Conservation (phyloP, 2,888 invertebrate species). For the Clepsis dumicolana region DNA sequence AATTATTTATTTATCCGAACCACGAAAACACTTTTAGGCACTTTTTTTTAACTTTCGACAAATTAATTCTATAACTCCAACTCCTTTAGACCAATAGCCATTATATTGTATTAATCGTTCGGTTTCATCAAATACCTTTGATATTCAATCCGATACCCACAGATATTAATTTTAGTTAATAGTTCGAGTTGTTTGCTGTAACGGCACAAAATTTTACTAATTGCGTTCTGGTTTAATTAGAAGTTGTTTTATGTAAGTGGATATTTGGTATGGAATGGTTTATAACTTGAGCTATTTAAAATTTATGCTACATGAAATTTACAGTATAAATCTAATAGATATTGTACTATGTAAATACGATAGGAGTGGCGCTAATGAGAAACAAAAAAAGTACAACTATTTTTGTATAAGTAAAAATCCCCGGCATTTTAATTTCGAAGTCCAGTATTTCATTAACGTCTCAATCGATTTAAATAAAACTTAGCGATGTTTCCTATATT, state of each 20-base stretch:
- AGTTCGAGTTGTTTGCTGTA: background rate
- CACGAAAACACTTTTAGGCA: too few relatives aligned
- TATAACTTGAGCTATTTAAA: background rate
- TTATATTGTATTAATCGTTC: conserved; percentile 1
- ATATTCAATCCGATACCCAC: background rate
- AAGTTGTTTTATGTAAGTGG: background rate
- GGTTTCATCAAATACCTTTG: conserved; percentile 4
- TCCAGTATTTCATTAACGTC: too few relatives aligned
- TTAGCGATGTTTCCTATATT: too few relatives aligned
- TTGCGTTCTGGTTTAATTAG: background rate
- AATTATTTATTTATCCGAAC: too few relatives aligned
- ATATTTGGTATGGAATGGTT: background rate
- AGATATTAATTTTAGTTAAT: background rate
- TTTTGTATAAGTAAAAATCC: too few relatives aligned
- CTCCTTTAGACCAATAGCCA: background rate
- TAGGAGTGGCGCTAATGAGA: too few relatives aligned
- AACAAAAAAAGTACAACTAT: too few relatives aligned
- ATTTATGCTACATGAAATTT: background rate
- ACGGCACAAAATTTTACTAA: conserved; percentile 1
- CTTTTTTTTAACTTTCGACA: background rate
- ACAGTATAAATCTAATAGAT: too few relatives aligned
- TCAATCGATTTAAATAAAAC: too few relatives aligned
- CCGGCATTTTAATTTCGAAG: too few relatives aligned
- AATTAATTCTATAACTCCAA: background rate
- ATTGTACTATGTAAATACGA: too few relatives aligned